Base-by-base conservation (phyloP, 2,888 invertebrate genomes). In the Napeogenes sylphis region DNA sequence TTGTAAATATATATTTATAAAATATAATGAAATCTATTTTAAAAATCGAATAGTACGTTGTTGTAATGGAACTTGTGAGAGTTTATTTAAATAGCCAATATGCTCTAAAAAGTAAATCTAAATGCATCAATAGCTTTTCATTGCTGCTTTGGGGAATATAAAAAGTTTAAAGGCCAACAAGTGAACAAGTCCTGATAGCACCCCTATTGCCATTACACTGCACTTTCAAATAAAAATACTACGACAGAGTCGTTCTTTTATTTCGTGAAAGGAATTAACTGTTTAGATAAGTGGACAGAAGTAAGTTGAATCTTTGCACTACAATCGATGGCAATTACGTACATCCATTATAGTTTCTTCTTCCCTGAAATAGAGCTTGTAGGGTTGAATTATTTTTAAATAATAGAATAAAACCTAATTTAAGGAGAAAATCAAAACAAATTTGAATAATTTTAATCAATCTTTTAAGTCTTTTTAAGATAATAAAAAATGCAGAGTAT, bases 401-500 rank as follows among this genome's bases (percentile, higher is more conserved):
- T 51, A 21, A 30, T 30, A 30, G 2, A 10, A 12, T 0, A 10
- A 30, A 51, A 30, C 12, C 21, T 3, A 3, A 30, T 30, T 30
- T 30, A 51, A 4, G 2, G 21, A 2, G n/a, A 47, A 14, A 4
- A 47, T 5, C 10, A 30, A 30, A 4, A 21, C 5, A 30, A 51
- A 5, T 30, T 4, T 47, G 5, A 3, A 47, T 47, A 5, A 46
- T 21, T 21, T 21, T 21, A 21, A 21, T 21, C 21, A 21, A 21
- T 21, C 4, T 14, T 46, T 14, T n/a, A n/a, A n/a, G n/a, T n/a
- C n/a, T n/a, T n/a, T n/a, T n/a, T 5, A 5, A n/a, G 21, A 51
- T 6, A 21, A 2, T 5, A 47, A 47, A 21, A 63, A 65, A 59
- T n/a, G 55, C 45, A 59, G 45, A 65, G 56, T 58, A 58, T 58